A percentile compares a stretch with the other conserved stretches of the same genome.
Evolutionary conservation across 1,140 invertebrate genomes (phyloP).

Genomic region (Ylistrum balloti): DNA sequence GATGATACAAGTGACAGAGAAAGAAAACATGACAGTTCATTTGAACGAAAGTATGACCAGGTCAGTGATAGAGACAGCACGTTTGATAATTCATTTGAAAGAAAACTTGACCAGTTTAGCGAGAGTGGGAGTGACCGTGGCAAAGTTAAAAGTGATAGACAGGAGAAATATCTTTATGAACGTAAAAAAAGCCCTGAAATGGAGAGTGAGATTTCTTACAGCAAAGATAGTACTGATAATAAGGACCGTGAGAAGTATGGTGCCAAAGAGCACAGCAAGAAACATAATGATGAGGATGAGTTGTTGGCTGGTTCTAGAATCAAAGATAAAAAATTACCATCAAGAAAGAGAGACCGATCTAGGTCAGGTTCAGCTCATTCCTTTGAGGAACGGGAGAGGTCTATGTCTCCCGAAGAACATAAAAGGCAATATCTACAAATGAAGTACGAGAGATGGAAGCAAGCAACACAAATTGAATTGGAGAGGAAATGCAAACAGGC

Average conservation of each 20-base stretch:
- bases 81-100: background rate
- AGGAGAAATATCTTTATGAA: background rate
- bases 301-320: background rate
- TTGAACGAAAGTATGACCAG: background rate
- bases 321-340: background rate
- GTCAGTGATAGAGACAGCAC: background rate
- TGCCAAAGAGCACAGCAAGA: background rate
- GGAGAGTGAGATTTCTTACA: background rate
- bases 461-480: background rate
- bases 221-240: background rate
- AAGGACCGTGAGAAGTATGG: conserved; percentile 23
- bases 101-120: background rate
- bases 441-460: background rate
- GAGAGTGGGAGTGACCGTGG: background rate
- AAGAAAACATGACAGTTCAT: background rate
- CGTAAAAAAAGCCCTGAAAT: background rate
- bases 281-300: background rate
- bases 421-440: background rate
- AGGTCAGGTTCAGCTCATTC: background rate
- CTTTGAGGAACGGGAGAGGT: background rate
- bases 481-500: background rate
- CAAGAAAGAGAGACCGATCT: background rate
- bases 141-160: background rate
- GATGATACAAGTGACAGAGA: background rate
- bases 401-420: background rate